Conservation (phyloP, 1,140 invertebrate species). For the Drosophila carrolli region DNA sequence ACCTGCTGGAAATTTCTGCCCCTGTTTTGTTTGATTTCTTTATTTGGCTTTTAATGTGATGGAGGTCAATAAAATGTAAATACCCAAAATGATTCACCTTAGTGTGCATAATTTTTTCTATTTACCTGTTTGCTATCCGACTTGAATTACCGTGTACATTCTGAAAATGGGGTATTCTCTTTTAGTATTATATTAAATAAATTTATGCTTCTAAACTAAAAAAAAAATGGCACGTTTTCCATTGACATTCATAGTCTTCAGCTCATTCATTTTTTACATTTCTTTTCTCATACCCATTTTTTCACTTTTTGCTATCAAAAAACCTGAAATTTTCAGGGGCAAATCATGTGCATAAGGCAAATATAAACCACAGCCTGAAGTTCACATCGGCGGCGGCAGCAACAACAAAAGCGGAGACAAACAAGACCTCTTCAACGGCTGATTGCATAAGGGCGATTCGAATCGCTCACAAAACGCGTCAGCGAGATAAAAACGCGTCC, state of each 20-base stretch:
- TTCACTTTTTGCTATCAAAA: conserved; percentile 56
- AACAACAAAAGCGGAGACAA: conserved; percentile 41
- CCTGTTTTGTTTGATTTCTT: conserved; percentile 68
- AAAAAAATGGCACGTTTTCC: conserved; percentile 5
- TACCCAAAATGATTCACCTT: conserved; percentile 68
- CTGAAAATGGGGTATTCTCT: background rate
- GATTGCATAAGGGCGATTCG: conserved; percentile 74
- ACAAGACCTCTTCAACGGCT: conserved; percentile 47
- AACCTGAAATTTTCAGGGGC: conserved; percentile 82
- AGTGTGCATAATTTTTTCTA: conserved; percentile 24
- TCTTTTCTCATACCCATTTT: conserved; percentile 27
- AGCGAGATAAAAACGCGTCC: conserved; percentile 64
- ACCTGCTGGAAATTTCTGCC: conserved; percentile 58
- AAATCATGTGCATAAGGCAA: conserved; percentile 67
- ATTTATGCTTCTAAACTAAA: background rate
- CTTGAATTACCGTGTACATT: conserved; percentile 1
- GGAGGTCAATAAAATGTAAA: conserved; percentile 79
- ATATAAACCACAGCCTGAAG: conserved; percentile 59
- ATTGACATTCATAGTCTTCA: conserved; percentile 15
- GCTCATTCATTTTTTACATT: conserved; percentile 25
- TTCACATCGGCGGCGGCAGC: conserved; percentile 28
- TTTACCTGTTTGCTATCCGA: conserved; percentile 7
- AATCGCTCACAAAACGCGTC: conserved; percentile 40
- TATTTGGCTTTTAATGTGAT: conserved; percentile 62
- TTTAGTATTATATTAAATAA: background rate